Conservation (phyloP, 1,140 invertebrate genomes). For the Diabrotica undecimpunctata region DNA sequence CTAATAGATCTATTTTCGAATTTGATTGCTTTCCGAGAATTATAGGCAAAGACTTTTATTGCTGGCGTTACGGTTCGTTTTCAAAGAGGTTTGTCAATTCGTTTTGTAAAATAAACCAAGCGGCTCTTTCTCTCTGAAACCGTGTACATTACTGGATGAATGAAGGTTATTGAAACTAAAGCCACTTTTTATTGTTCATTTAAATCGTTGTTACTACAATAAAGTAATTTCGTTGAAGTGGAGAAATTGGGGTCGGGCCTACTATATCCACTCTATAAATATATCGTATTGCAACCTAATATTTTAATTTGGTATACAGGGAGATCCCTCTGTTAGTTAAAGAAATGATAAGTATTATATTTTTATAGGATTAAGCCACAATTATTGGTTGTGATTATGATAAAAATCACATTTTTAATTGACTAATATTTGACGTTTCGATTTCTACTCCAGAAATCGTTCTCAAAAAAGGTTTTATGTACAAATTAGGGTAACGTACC, state of each 20-base stretch:
- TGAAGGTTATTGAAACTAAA: not conserved
- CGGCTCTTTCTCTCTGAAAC: not conserved
- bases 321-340: too few species aligned
- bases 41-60: constrained; percentile 1
- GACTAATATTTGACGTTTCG: too few species aligned
- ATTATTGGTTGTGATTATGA: too few species aligned
- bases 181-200: not conserved
- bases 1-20: constrained; percentile 3
- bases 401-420: too few species aligned
- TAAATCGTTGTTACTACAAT: not conserved
- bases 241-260: not conserved
- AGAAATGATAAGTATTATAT: too few species aligned
- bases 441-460: too few species aligned
- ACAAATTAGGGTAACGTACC: too few species aligned
- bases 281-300: not conserved
- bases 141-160: not conserved
- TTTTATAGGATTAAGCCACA: too few species aligned
- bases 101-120: not conserved
- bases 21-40: not conserved
- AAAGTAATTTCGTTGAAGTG: not conserved
- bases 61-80: not conserved
- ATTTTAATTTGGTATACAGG: too few species aligned
- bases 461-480: too few species aligned
- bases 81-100: not conserved
- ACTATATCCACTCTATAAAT: not conserved